Base-by-base conservation (phyloP, 2,888 invertebrate species). In the Asteroscopus sphinx region DNA sequence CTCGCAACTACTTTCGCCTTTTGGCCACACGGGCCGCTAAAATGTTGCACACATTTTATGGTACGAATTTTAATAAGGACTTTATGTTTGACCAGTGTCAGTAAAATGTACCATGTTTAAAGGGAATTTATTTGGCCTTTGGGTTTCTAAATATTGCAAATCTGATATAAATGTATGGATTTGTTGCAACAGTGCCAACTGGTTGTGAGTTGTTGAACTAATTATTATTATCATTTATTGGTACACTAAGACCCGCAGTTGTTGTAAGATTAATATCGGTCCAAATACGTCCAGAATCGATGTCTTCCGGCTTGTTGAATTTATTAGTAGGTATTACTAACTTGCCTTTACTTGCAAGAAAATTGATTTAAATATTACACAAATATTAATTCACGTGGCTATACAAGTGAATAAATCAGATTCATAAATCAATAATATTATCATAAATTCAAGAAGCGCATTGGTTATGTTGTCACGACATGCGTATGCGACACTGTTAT, bases 1-100 rank as follows among this genome's bases (percentile, higher is more conserved):
- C 87, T 85, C 71, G 73, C 68, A 71, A 79, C 83, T 82, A 87
- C 91, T 92, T 92, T 92, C 93, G 90, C 90, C 89, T 81, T 76
- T 76, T 73, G 73, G 66, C 79, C 45, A 54, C 69, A 68, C 62
- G 52, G 64, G 67, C 68, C 68, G 61, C 77, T 84, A 86, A 84
- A 84, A 83, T 82, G 80, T 76, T 75, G 65, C 79, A 71, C 65
- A 59, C 47, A 60, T 63, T 58, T 57, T 59, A 25, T 7, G 57
- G 6, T 52, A 44, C 49, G 49, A 30, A 60, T 62, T 48, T 68
- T 13, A 40, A 17, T 21, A 56, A 45, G 47, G 11, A 39, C 41
- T 45, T 41, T 40, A 28, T 16, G n/a, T 33, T 13, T 30, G 32
- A n/a, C 7, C 8, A 11, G 41, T 9, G 16, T 11, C 15, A 45